These are phyloP conservation scores for Otolemur crassicaudatus DNA, from an alignment of 2,797 vertebrate genomes.

Conservation along the genomic window DNA sequence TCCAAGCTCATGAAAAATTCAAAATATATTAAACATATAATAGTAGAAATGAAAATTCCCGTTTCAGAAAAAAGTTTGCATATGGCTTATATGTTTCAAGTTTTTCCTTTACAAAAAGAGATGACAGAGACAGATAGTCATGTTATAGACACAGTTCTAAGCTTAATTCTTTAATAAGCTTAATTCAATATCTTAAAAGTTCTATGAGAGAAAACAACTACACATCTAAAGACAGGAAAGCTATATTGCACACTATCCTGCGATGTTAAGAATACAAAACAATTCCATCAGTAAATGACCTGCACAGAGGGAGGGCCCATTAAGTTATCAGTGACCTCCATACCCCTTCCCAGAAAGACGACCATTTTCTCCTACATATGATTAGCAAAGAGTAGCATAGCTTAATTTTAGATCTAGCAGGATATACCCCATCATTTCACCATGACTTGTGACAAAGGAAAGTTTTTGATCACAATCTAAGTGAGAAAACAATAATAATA, in stretches of 20 bases:
- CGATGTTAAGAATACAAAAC: slow-evolving; percentile 37
- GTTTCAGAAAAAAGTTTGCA: slow-evolving; percentile 16
- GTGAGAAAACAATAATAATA: background rate
- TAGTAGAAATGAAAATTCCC: background rate
- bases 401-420: background rate
- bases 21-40: background rate
- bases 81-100: background rate
- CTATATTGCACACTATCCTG: background rate
- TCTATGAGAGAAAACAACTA: slow-evolving; percentile 42
- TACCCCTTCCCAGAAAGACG: background rate
- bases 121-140: background rate
- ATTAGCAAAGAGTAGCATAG: background rate
- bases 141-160: background rate
- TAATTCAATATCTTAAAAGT: slow-evolving; percentile 24
- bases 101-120: slow-evolving; percentile 38
- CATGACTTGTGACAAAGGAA: background rate
- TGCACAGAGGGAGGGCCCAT: background rate
- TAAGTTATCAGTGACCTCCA: background rate
- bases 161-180: slow-evolving; percentile 44
- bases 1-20: background rate
- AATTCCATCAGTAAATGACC: background rate
- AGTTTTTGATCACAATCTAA: background rate
- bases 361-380: background rate
- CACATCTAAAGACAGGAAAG: slow-evolving; percentile 16
- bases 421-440: background rate